Conservation (phyloP, 2,797 vertebrate species). For the Clarias laeviceps region DNA sequence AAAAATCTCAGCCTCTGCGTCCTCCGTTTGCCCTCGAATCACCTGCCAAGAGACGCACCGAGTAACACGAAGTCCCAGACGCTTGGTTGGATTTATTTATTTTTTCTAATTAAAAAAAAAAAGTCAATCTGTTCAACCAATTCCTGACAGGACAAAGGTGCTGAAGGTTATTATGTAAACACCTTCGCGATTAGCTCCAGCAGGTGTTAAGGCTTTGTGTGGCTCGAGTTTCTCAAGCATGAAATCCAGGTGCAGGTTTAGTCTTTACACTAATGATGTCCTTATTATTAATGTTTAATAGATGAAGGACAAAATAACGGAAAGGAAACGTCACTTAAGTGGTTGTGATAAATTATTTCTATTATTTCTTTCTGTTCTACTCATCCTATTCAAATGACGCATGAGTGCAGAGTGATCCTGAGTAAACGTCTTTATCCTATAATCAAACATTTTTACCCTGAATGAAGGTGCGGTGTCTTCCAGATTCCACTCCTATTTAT, state of each 20-base stretch:
- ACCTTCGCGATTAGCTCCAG: constrained; percentile 34
- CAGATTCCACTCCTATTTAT: neutral
- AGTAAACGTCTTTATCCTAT: neutral
- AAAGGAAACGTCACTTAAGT: too few species aligned
- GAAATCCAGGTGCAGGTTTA: constrained; percentile 7
- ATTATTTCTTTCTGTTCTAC: neutral
- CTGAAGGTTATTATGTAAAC: constrained; percentile 31
- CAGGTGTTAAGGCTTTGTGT: constrained; percentile 43
- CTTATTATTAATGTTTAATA: neutral
- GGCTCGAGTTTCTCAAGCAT: constrained; percentile 17
- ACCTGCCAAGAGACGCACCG: constrained; percentile 29
- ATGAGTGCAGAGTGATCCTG: neutral
- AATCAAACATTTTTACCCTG: neutral
- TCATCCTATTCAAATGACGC: neutral
- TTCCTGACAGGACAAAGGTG: constrained; percentile 15
- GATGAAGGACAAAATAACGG: neutral
- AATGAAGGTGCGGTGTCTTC: neutral
- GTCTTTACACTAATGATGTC: neutral
- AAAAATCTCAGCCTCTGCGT: constrained; percentile 61
- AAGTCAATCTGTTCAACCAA: constrained; percentile 15
- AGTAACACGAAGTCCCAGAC: constrained; percentile 23
- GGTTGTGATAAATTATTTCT: neutral
- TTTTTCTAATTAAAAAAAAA: constrained; percentile 31
- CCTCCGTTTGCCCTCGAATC: constrained; percentile 22
- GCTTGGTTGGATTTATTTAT: neutral